Percentiles rank a stretch among this genome's conserved stretches.
Conservation (phyloP, 2,888 invertebrate species). For the Drosophila emarginata region DNA sequence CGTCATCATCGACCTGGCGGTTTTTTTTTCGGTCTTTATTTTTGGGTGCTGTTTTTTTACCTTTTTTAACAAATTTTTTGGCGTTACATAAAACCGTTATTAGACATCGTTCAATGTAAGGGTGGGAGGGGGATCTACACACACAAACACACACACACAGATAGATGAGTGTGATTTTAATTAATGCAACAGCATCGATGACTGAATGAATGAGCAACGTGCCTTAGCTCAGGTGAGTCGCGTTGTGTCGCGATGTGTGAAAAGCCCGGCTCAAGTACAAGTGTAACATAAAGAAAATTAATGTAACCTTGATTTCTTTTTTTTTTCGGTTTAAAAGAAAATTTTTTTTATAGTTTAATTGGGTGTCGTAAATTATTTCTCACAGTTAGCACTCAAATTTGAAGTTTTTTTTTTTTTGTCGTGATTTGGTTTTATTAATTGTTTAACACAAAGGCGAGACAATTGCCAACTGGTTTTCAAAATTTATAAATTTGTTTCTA, state of each 20-base stretch:
- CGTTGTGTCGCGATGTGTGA: conserved; percentile 18
- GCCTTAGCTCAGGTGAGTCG: conserved; percentile 40
- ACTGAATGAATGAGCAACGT: conserved; percentile 52
- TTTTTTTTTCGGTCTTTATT: conserved; percentile 23
- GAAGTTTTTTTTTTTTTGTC: not conserved
- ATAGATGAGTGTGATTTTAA: conserved; percentile 49
- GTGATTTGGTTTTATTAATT: conserved; percentile 27
- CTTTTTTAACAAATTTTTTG: not conserved
- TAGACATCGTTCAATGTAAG: conserved; percentile 53
- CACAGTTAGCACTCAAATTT: conserved; percentile 25
- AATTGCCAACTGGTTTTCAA: conserved; percentile 38
- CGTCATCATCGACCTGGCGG: conserved; percentile 28
- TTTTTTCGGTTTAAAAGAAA: conserved; percentile 17
- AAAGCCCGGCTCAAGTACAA: conserved; percentile 38
- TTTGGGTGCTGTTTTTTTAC: conserved; percentile 52
- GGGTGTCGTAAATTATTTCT: conserved; percentile 54
- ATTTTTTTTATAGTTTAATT: conserved; percentile 31
- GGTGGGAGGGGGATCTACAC: not conserved
- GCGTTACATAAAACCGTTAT: conserved; percentile 70
- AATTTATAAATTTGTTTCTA: conserved; percentile 26
- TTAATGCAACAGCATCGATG: conserved; percentile 62
- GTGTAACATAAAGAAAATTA: conserved; percentile 60
- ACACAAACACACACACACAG: conserved; percentile 5
- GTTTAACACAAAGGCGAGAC: conserved; percentile 34
- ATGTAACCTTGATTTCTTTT: conserved; percentile 50